Conservation (phyloP, 2,113 vertebrate genomes). For the Piaya cayana region DNA sequence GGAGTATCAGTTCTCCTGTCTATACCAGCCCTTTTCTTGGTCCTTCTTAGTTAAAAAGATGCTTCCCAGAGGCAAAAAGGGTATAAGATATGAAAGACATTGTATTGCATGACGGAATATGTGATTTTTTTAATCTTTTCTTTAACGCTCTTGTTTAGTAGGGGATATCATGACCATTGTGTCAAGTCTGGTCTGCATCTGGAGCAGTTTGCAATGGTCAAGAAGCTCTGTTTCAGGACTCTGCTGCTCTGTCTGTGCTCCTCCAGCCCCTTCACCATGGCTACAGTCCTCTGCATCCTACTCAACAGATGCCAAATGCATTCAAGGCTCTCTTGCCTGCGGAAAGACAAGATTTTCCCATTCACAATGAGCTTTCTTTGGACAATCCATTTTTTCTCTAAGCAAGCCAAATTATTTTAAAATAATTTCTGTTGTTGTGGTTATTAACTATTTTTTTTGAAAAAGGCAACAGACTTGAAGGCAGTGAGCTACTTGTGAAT, state of each 20-base stretch:
- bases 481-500: rapidly evolving
- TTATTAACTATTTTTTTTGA: background rate
- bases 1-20: background rate
- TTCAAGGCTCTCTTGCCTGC: background rate
- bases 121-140: background rate
- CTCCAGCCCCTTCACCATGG: background rate
- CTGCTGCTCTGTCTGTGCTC: background rate
- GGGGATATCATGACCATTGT: background rate
- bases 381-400: background rate
- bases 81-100: background rate
- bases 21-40: background rate
- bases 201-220: background rate
- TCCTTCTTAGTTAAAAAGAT: background rate
- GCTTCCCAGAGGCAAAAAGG: background rate
- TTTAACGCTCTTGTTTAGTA: background rate
- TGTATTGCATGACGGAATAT: background rate
- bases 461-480: background rate
- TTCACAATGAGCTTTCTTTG: background rate
- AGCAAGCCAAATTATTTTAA: background rate
- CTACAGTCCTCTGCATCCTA: background rate
- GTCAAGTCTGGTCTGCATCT: background rate
- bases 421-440: background rate
- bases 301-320: rapidly evolving
- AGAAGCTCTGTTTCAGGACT: background rate
- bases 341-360: background rate